phyloP scores from a whole-genome alignment of 2,113 vertebrate genomes.

The Natator depressus region DNA sequence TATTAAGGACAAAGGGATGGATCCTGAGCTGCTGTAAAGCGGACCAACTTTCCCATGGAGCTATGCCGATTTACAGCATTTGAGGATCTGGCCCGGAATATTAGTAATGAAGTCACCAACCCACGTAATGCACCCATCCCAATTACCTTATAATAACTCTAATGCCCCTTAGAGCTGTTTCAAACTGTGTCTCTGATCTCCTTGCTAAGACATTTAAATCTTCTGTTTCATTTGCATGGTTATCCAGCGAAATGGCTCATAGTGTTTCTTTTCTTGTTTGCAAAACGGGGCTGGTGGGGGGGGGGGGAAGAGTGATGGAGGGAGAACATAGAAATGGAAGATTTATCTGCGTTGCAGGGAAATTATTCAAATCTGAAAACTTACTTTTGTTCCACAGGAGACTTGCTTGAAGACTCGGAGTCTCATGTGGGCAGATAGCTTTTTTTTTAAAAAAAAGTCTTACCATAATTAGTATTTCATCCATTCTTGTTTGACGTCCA shows the following conservation, averaged over 20 bases:
- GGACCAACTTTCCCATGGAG: neutral
- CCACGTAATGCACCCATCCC: slow-evolving; percentile 58
- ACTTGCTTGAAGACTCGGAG: slow-evolving; percentile 67
- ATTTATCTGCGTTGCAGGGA: slow-evolving; percentile 68
- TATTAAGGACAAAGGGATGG: slow-evolving; percentile 55
- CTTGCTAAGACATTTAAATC: slow-evolving; percentile 74
- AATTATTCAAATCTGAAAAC: slow-evolving; percentile 79
- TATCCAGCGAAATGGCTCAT: slow-evolving; percentile 74
- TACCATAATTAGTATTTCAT: slow-evolving; percentile 70
- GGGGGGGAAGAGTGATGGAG: neutral
- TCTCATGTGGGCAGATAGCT: slow-evolving; percentile 56
- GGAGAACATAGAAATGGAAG: slow-evolving; percentile 25
- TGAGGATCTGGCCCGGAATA: slow-evolving; percentile 44
- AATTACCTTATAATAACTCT: slow-evolving; percentile 53
- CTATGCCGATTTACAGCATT: slow-evolving; percentile 41
- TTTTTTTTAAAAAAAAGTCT: slow-evolving; percentile 41
- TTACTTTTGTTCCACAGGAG: slow-evolving; percentile 73
- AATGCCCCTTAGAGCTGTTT: slow-evolving; percentile 69
- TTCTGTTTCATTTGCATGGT: slow-evolving; percentile 77
- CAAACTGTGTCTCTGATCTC: slow-evolving; percentile 69
- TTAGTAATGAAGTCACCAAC: slow-evolving; percentile 63
- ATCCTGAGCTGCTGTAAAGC: slow-evolving; percentile 28
- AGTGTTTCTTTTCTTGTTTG: slow-evolving; percentile 78
- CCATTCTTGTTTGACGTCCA: slow-evolving; percentile 29
- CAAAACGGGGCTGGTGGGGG: slow-evolving; percentile 43